phyloP scores from a whole-genome alignment of 2,797 vertebrate species.

The Arrhamphus sclerolepis region DNA sequence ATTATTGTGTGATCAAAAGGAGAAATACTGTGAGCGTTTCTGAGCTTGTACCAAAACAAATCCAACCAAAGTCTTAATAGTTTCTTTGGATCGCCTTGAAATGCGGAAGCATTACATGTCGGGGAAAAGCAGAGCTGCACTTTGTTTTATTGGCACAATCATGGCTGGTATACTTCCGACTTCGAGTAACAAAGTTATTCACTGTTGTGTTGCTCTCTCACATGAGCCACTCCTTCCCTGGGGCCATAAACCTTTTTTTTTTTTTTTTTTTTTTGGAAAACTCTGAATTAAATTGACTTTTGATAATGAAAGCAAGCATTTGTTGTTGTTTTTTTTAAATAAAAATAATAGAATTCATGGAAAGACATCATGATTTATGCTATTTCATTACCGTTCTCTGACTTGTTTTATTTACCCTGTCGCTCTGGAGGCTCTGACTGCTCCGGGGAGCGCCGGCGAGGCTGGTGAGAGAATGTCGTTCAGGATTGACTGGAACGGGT shows the following conservation, averaged over 20 bases:
- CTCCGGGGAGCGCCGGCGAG: conserved; percentile 25
- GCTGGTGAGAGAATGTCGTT: conserved; percentile 57
- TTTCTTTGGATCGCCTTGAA: conserved; percentile 24
- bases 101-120: conserved; percentile 27
- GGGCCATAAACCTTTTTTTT: conserved; percentile 32
- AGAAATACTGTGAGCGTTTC: conserved; percentile 35
- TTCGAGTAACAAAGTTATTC: conserved; percentile 24
- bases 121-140: conserved; percentile 8
- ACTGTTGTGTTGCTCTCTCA: conserved; percentile 45
- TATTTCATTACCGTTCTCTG: conserved; percentile 62
- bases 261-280: too few relatives aligned
- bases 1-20: conserved; percentile 28
- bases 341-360: conserved; percentile 69
- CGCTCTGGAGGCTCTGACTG: conserved; percentile 42
- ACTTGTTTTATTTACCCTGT: conserved; percentile 55
- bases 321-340: too few relatives aligned
- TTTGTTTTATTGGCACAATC: too few relatives aligned
- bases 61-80: conserved; percentile 35
- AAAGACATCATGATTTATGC: conserved; percentile 42
- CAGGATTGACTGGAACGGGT: conserved; percentile 31
- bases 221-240: conserved; percentile 29
- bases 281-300: conserved; percentile 62
- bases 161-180: conserved; percentile 31
- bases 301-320: conserved; percentile 73
- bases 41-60: conserved; percentile 25